A percentile compares a stretch with the other conserved stretches of the same genome.
Conservation (phyloP, 1,140 invertebrate genomes). For the Brachionus sp. region DNA sequence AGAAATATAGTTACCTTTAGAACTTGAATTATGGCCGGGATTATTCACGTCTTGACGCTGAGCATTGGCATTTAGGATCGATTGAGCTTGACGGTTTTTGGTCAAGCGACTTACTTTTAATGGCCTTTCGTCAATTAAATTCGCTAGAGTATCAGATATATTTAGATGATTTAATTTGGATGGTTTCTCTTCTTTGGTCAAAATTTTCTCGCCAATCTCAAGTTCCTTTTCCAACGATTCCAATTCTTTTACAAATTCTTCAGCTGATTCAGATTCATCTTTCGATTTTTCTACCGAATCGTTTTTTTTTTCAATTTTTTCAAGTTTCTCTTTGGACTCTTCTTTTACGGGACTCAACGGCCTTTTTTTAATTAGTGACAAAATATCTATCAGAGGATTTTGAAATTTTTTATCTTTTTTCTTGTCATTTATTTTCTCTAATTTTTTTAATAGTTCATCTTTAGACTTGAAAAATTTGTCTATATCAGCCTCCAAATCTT, state of each 20-base stretch:
- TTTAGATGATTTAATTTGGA: not conserved
- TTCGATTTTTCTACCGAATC: not conserved
- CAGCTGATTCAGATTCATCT: not conserved
- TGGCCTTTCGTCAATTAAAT: not conserved
- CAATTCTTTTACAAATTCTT: constrained; percentile 27
- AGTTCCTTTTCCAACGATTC: constrained; percentile 11
- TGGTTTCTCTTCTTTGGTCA: not conserved
- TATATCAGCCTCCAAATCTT: constrained; percentile 19
- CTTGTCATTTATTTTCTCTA: not conserved
- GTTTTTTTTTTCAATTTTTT: not conserved
- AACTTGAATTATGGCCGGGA: not conserved
- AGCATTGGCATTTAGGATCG: not conserved
- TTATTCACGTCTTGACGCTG: constrained; percentile 12
- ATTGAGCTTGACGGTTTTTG: not conserved
- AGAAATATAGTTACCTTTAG: not conserved
- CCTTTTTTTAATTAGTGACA: not conserved
- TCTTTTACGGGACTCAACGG: not conserved
- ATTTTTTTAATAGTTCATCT: not conserved
- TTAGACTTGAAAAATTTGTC: constrained; percentile 34
- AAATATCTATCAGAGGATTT: not conserved
- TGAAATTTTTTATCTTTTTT: not conserved
- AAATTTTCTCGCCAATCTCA: constrained; percentile 15
- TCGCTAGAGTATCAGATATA: not conserved
- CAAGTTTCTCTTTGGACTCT: not conserved
- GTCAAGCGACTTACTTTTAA: not conserved